Base-by-base conservation (phyloP, 2,797 vertebrate genomes). In the Jordanella pulchra region DNA sequence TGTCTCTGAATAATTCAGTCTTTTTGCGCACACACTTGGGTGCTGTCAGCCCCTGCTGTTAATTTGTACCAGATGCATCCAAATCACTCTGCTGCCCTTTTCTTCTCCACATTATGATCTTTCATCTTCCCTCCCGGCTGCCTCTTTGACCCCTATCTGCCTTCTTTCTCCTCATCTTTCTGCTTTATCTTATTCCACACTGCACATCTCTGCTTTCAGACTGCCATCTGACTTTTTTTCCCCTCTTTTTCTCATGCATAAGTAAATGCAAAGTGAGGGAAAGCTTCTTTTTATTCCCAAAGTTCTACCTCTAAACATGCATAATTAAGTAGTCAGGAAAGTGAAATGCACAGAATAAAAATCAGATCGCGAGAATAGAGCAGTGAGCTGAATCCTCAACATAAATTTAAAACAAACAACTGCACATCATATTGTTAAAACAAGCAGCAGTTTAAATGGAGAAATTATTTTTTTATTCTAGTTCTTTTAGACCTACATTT, bases 1-100 rank as follows among this genome's bases (percentile, higher is more conserved):
- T 75, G 76, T 71, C 63, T 77, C 65, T 91, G 81, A 91, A 92
- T 91, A 79, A 90, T 91, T 88, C 83, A 90, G 70, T 66, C 69
- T 76, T 74, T 77, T 76, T 58, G n/a, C 55, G 65, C 72, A 50
- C 75, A 82, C 67, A 70, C 74, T 81, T 60, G 71, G 71, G 76
- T 80, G 79, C 75, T 82, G 84, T 85, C 86, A 84, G 50, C 71
- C 67, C 86, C 75, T 73, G 72, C 75, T 89, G 87, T 84, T 92
- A 84, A 85, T 86, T 90, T 86, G 76, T 77, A 83, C 73, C 73
- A 87, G 77, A 85, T 17, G 65, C 45, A 76, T 53, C 42, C 7
- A 65, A 68, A 75, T 84, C 61, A 65, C 73, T 73, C 30, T 4
- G 3, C 71, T 74, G 65, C 75, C 63, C 73, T 75, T 84, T 73